Base-by-base conservation (phyloP, 2,888 invertebrate genomes). In the Hipparchia sbordonii region DNA sequence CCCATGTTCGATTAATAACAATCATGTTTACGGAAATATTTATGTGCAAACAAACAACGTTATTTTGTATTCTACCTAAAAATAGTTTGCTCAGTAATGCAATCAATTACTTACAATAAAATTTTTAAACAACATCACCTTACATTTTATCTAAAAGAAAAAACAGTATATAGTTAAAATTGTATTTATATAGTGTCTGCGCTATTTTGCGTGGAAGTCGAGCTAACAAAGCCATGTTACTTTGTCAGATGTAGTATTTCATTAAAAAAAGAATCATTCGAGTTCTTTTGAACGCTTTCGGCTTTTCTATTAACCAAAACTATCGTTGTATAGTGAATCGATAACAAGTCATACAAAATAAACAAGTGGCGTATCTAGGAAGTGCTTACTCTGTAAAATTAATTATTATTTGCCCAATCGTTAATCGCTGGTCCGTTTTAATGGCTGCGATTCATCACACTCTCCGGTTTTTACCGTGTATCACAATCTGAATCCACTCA, bases 381-480 rank as follows among this genome's bases (percentile, higher is more conserved):
- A 88, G 84, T 82, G 77, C 77, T 79, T 76, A 79, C 80, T 82
- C 82, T 81, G 81, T 78, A 78, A 79, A 84, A 83, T 85, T 83
- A 83, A 85, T 85, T 82, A 82, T 79, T 79, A 77, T 79, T 85
- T 79, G 81, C 80, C 79, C 80, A 80, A 82, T 84, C 82, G 82
- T 83, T 83, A 82, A 82, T 85, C 86, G 87, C 85, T 72, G 74
- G 76, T 78, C 77, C 71, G 75, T 72, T 79, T 78, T 80, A 80
- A 79, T 80, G 84, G 84, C 85, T 79, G 80, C 87, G 84, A 91
- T 90, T 88, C 87, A 89, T 90, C 86, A 88, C 85, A 88, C 85
- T 89, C 86, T 85, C 89, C 84, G 84, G 87, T 89, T 89, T 89
- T 88, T 88, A 86, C 89, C 86, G 88, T 89, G 88, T 91, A 90